These are phyloP conservation scores for Arizona elegans DNA, from an alignment of 2,113 vertebrate genomes.

Conservation along the genomic window DNA sequence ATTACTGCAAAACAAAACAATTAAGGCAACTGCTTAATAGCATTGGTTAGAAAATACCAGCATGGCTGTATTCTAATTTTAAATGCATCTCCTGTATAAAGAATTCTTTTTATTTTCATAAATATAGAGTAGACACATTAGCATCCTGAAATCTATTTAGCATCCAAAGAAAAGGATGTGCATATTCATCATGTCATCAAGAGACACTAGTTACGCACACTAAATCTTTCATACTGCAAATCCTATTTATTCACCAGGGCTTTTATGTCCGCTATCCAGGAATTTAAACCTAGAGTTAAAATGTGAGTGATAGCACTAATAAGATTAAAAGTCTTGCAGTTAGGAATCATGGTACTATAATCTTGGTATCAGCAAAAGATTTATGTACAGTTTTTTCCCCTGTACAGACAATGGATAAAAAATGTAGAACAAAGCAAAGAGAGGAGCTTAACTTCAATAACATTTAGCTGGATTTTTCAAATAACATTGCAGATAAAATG, in stretches of 20 bases:
- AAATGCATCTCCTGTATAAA: conserved; percentile 29
- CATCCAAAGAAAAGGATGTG: background rate
- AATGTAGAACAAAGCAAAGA: background rate
- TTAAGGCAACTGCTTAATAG: background rate
- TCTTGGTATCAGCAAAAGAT: conserved; percentile 20
- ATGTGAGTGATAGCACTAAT: conserved; percentile 20
- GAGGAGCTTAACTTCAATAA: rapidly evolving
- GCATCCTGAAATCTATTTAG: background rate
- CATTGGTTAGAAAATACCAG: background rate
- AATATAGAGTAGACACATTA: conserved; percentile 3
- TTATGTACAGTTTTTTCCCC: background rate
- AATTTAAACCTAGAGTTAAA: conserved; percentile 33
- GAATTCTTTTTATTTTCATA: background rate
- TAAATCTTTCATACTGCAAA: conserved; percentile 29
- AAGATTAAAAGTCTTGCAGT: conserved; percentile 26
- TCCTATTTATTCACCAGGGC: conserved; percentile 28
- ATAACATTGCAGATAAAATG: conserved; percentile 6
- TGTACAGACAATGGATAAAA: background rate
- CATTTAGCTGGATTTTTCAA: background rate
- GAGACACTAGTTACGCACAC: background rate
- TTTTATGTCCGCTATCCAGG: background rate
- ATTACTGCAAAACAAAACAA: too few relatives aligned
- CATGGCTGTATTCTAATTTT: background rate
- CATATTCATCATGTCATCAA: background rate
- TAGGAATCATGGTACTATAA: conserved; percentile 13